A percentile compares a stretch with the other conserved stretches of the same genome.
These are phyloP conservation scores for Kryphioiulus occultus DNA, from an alignment of 2,888 invertebrate species.

Conservation along the genomic window DNA sequence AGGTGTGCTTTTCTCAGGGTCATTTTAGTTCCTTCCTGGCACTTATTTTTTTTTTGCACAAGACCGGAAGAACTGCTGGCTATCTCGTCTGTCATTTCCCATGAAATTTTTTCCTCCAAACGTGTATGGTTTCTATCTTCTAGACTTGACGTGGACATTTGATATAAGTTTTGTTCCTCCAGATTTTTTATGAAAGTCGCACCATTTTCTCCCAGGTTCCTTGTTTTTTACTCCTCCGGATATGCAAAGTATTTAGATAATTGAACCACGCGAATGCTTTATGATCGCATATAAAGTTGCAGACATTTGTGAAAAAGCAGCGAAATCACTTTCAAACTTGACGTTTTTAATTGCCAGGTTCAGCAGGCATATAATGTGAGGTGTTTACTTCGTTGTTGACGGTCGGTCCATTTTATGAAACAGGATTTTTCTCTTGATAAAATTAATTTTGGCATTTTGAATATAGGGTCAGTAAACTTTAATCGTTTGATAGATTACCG, in stretches of 20 bases:
- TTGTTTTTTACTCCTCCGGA: not conserved
- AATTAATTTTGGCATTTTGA: too few relatives aligned
- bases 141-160: not conserved
- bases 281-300: not conserved
- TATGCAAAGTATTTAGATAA: not conserved
- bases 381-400: too few relatives aligned
- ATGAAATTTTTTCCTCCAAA: not conserved
- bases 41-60: not conserved
- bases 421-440: too few relatives aligned
- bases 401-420: too few relatives aligned
- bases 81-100: not conserved
- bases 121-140: not conserved
- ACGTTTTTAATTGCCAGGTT: not conserved
- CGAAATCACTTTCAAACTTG: not conserved
- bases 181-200: not conserved
- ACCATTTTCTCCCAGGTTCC: not conserved
- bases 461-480: too few relatives aligned
- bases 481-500: too few relatives aligned
- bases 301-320: not conserved
- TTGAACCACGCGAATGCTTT: not conserved
- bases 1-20: conserved; percentile 25
- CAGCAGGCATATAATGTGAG: not conserved
- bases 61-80: not conserved
- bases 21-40: not conserved
- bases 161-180: not conserved